These are phyloP conservation scores for Strigamia crassipes DNA, from an alignment of 2,888 invertebrate genomes.

Conservation along the genomic window DNA sequence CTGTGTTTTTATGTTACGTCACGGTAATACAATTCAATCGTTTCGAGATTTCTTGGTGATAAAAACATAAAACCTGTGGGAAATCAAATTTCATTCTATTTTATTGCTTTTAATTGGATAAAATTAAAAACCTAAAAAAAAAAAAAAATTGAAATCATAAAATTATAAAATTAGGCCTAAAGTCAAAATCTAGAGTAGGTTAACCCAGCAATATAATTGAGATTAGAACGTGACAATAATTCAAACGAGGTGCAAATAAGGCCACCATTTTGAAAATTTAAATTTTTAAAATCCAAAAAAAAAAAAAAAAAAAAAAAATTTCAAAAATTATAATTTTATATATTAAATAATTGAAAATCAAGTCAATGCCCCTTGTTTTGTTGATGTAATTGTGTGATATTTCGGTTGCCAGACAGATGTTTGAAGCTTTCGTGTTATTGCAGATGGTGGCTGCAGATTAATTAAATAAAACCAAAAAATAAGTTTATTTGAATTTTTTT, in stretches of 20 bases:
- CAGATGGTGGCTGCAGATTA: neutral
- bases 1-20: neutral
- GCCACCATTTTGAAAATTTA: conserved; percentile 35
- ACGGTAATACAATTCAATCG: neutral
- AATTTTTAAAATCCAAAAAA: neutral
- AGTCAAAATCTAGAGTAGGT: conserved; percentile 35
- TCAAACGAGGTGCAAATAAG: conserved; percentile 51
- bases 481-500: neutral
- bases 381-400: conserved; percentile 27
- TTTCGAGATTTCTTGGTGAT: neutral
- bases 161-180: neutral
- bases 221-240: conserved; percentile 23
- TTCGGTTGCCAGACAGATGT: conserved; percentile 13
- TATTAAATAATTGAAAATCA: neutral
- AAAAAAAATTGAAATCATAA: neutral
- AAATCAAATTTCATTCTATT: neutral
- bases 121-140: too few species aligned
- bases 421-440: neutral
- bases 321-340: neutral
- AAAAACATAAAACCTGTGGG: neutral
- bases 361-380: conserved; percentile 19
- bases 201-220: conserved; percentile 10
- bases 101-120: neutral
- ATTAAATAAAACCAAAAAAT: neutral
- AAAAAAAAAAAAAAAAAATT: conserved; percentile 8